Conservation (phyloP, 2,888 invertebrate genomes). For the Chymomyza caudatula region DNA sequence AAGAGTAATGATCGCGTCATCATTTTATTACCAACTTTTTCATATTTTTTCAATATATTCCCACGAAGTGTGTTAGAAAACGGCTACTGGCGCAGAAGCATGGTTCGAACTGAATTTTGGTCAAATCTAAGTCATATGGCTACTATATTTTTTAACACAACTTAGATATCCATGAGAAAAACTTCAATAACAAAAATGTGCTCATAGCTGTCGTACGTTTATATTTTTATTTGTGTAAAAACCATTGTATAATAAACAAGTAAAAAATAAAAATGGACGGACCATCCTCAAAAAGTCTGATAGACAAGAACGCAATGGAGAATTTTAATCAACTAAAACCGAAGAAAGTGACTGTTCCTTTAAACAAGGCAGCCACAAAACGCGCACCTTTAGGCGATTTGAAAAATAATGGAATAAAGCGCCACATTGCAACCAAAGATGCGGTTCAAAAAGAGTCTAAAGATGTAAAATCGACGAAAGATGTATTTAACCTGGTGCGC, state of each 20-base stretch:
- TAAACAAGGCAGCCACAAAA: slow-evolving; percentile 64
- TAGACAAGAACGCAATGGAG: slow-evolving; percentile 72
- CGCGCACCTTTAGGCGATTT: slow-evolving; percentile 80
- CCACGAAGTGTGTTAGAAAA: too few relatives aligned
- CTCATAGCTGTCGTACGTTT: slow-evolving; percentile 6
- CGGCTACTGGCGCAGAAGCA: too few relatives aligned
- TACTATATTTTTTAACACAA: too few relatives aligned
- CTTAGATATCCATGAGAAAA: neutral
- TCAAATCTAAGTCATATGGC: too few relatives aligned
- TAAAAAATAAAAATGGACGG: slow-evolving; percentile 67
- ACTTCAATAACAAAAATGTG: neutral
- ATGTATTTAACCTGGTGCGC: slow-evolving; percentile 65
- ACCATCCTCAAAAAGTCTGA: slow-evolving; percentile 48
- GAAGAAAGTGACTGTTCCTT: slow-evolving; percentile 69
- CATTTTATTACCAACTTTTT: too few relatives aligned
- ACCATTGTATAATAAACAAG: too few relatives aligned
- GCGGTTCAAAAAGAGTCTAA: slow-evolving; percentile 73
- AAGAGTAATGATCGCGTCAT: too few relatives aligned
- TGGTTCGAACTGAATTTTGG: too few relatives aligned
- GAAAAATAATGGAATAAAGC: slow-evolving; percentile 78
- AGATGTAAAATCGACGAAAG: slow-evolving; percentile 60
- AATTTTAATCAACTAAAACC: slow-evolving; percentile 64
- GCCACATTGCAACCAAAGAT: slow-evolving; percentile 60
- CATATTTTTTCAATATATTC: too few relatives aligned
- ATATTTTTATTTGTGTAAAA: slow-evolving; percentile 14